Evolutionary conservation across 2,113 vertebrate species (phyloP), one percentile per base, ranked within the genome.

Genomic region (Prochilodus magdalenae): DNA sequence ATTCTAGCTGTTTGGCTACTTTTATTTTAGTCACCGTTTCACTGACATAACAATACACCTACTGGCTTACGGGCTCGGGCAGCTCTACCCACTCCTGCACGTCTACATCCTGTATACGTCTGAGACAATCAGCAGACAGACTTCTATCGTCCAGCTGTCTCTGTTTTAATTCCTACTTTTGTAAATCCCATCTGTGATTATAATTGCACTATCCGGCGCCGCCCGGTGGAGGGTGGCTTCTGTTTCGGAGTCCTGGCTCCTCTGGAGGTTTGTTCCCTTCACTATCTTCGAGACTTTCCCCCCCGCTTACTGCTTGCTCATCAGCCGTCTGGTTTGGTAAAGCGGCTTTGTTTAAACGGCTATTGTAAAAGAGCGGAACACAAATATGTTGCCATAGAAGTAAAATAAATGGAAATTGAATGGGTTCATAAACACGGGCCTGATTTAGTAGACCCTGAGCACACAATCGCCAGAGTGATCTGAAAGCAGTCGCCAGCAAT

Each of bases 151-250:
- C 65, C 65, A 67, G 10, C 29, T 33, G 29, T 14, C 29, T 33
- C 65, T 67, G 65, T 20, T 30, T 67, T 33, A 67, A 33, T 60
- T 60, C 29, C 30, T 36, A 36, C 30, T 36, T 67, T 67, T 67
- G 65, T 67, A 20, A 33, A 18, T 20, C 36, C 18, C 4, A 20
- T 30, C 30, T 33, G 16, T 67, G 29, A 67, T 33, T 67, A 33
- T 67, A 67, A 22, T 22, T 67, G 0, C 30, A 20, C 62, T 36
- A 18, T 67, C 65, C 65, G 16, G 65, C 30, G 29, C 15, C 30
- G 18, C 30, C 65, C 29, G 30, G 30, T 22, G 27, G 30, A 67
- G 20, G 29, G 16, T 11, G 57, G 24, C 22, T 24, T 24, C 24
- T 67, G 15, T 7, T 67, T 30, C 15, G 10, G 30, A 67, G 16